phyloP scores from a whole-genome alignment of 1,140 invertebrate species.

The Drusus annulatus region DNA sequence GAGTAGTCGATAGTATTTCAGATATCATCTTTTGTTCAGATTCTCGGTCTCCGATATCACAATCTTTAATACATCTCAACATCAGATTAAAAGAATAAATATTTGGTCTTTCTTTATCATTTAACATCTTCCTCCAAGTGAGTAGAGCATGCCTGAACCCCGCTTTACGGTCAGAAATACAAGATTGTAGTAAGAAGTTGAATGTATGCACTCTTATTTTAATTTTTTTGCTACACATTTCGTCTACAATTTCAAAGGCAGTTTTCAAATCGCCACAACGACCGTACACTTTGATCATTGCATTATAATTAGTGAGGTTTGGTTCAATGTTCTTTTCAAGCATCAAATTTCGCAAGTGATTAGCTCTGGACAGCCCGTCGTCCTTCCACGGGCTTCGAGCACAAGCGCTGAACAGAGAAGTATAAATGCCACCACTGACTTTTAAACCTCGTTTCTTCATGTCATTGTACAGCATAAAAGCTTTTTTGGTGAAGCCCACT shows the following conservation, averaged over 20 bases:
- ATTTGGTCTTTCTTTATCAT: slow-evolving; percentile 76
- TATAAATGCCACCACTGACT: slow-evolving; percentile 81
- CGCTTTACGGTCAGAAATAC: slow-evolving; percentile 81
- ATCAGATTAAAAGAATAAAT: slow-evolving; percentile 87
- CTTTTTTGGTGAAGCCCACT: slow-evolving; percentile 87
- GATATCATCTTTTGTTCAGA: slow-evolving; percentile 2
- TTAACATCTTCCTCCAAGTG: slow-evolving; percentile 88
- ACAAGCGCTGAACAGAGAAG: slow-evolving; percentile 90
- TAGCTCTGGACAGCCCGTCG: slow-evolving; percentile 78
- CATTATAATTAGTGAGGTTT: slow-evolving; percentile 87
- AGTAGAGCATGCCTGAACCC: slow-evolving; percentile 86
- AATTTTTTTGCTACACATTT: slow-evolving; percentile 82
- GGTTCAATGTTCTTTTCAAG: slow-evolving; percentile 77
- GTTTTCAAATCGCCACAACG: slow-evolving; percentile 81
- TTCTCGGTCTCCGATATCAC: slow-evolving; percentile 76
- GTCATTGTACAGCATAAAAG: slow-evolving; percentile 85
- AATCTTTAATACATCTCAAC: slow-evolving; percentile 83
- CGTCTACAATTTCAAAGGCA: slow-evolving; percentile 87
- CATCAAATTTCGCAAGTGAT: slow-evolving; percentile 78
- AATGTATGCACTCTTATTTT: slow-evolving; percentile 79
- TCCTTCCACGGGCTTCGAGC: slow-evolving; percentile 81
- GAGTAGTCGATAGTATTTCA: neutral
- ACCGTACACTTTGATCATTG: slow-evolving; percentile 93
- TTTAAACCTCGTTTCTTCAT: slow-evolving; percentile 84
- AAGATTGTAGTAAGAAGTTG: slow-evolving; percentile 87